A percentile compares a stretch with the other conserved stretches of the same genome.
phyloP scores from a whole-genome alignment of 2,888 invertebrate species.

The Branchipolynoe longqiensis region DNA sequence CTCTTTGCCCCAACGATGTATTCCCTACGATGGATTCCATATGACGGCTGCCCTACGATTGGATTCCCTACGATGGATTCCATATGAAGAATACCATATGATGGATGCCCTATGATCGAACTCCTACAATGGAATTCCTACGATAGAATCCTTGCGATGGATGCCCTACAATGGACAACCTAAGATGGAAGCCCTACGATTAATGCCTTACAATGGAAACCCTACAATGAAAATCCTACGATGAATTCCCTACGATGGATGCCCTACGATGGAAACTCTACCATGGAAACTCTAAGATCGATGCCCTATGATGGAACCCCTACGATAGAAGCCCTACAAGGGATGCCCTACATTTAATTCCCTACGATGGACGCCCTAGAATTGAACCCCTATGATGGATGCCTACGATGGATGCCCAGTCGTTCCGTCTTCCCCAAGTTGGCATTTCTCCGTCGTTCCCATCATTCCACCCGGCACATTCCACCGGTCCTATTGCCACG shows the following conservation, averaged over 20 bases:
- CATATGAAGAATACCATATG: background rate
- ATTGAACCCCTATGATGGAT: too few relatives aligned
- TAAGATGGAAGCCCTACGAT: too few relatives aligned
- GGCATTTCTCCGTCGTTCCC: background rate
- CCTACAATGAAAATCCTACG: background rate
- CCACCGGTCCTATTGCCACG: slow-evolving; percentile 23
- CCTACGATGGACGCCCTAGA: too few relatives aligned
- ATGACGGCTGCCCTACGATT: background rate
- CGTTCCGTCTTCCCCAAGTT: too few relatives aligned
- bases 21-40: background rate
- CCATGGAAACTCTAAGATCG: background rate
- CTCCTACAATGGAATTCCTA: too few relatives aligned
- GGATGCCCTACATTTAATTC: too few relatives aligned
- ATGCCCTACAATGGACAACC: too few relatives aligned
- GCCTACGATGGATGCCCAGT: background rate
- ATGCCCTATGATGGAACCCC: too few relatives aligned
- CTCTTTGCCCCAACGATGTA: background rate
- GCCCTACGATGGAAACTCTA: background rate
- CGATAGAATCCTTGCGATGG: too few relatives aligned
- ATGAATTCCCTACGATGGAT: background rate
- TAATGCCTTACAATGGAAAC: too few relatives aligned
- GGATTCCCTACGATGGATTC: background rate
- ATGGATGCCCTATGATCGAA: background rate
- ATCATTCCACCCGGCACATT: background rate
- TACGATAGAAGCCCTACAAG: too few relatives aligned